Conservation (phyloP, 2,797 vertebrate genomes). For the Vespertilio murinus region DNA sequence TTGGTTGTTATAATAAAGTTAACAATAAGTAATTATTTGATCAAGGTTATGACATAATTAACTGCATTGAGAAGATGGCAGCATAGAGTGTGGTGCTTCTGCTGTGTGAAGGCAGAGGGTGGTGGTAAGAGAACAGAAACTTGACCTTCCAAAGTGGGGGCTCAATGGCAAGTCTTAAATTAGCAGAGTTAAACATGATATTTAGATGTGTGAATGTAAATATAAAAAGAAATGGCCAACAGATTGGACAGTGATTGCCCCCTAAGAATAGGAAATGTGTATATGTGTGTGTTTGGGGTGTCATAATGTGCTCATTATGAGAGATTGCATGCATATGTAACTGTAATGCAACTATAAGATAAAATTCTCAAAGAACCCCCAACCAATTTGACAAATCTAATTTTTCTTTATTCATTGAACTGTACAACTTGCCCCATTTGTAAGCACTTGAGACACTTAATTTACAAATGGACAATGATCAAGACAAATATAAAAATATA, state of each 20-base stretch:
- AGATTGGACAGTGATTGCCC: not conserved
- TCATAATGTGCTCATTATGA: not conserved
- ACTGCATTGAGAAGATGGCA: not conserved
- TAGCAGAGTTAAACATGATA: not conserved
- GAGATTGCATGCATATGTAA: not conserved
- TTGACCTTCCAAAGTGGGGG: not conserved
- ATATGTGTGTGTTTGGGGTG: not conserved
- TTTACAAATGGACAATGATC: not conserved
- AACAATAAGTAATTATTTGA: not conserved
- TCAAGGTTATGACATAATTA: not conserved
- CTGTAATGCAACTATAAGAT: not conserved
- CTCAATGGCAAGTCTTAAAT: not conserved
- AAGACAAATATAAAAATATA: conserved; percentile 13
- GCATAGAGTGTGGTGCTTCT: not conserved
- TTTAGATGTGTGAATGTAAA: not conserved
- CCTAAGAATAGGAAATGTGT: not conserved
- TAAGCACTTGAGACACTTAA: not conserved
- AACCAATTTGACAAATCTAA: not conserved
- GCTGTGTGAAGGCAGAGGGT: not conserved
- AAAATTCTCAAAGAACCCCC: conserved; percentile 9
- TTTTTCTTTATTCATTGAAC: not conserved
- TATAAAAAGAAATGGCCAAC: not conserved
- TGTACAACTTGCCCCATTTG: not conserved
- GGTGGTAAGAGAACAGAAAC: not conserved
- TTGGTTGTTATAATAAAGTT: not conserved